Evolutionary conservation across 2,113 vertebrate species (phyloP), one percentile per base, ranked within the genome.

Genomic region (Ictidomys tridecemlineatus): DNA sequence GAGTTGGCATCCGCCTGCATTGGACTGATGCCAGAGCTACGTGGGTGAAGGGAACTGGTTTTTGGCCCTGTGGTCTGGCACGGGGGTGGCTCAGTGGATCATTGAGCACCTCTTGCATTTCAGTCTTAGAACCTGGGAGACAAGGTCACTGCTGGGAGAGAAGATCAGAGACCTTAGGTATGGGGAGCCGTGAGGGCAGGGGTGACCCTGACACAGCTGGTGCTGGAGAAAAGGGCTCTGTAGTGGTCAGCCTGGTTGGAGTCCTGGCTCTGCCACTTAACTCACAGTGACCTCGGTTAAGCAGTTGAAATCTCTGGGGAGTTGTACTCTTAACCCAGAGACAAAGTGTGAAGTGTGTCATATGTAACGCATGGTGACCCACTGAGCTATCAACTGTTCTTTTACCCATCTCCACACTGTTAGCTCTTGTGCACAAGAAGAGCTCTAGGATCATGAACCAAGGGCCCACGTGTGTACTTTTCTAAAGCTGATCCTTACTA

Each of bases 41-140:
- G 13, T 37, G 17, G 84, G 3, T n/a, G 61, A 8, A 9, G 48
- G 34, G 18, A 4, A 0, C 4, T 0, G 0, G 14, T 28, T 39
- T 69, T 69, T 20, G 14, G 17, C 67, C 42, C 80, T 3, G 0
- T 24, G 42, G n/a, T 51, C 78, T 76, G 18, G 26, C 1, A 20
- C 45, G 18, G 17, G 12, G 63, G 48, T 79, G 53, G 12, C 39
- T 30, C 22, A 45, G 79, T 45, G 37, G 56, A 13, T 24, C 78
- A 6, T 4, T 26, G 37, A 88, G 51, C 17, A 39, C 37, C 39
- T 37, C 0, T 13, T 37, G 5, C 1, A 37, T 28, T 18, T 32
- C 17, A 20, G 53, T 51, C 61, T 42, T 87, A 0, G 58, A 37
- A 63, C 79, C 34, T 32, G 34, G 78, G 70, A 85, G 45, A 72